Base-by-base conservation (phyloP, 2,888 invertebrate genomes). In the Cyaniris semiargus region DNA sequence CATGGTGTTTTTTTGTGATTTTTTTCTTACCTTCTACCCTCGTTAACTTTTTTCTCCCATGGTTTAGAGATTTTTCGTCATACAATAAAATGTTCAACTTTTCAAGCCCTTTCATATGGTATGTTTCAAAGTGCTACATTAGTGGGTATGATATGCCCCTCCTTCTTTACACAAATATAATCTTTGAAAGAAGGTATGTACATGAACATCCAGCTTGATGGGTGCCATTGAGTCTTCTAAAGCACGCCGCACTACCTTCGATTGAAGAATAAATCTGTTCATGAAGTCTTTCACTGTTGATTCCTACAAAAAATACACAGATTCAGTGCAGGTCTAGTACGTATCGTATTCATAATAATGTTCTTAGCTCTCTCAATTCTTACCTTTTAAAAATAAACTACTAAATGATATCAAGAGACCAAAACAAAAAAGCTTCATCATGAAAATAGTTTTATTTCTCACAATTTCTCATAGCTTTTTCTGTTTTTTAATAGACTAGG, bases 181-280 rank as follows among this genome's bases (percentile, higher is more conserved):
- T n/a, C n/a, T n/a, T n/a, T n/a, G n/a, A n/a, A n/a, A n/a, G n/a
- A n/a, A n/a, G n/a, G n/a, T 27, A 76, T 71, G 38, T 95, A 98
- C 98, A 98, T 76, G 97, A 96, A 90, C 99, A 99, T 79, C 99
- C 99, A 82, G 97, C 96, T 92, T 99, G 98, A 92, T 98, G 98
- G 15, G 99, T 99, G 78, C 97, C 98, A 95, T 99, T 99, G 80
- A 99, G 92, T 80, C 98, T 95, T 80, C 98, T 95, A 87, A 98
- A 98, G 93, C 99, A 99, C 76, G 96, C 96, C 78, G 95, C 94
- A 72, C 95, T 95, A 74, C 96, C 97, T 82, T 95, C 94, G 77
- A 98, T 95, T 15, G 95, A 90, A 82, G 96, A 95, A 85, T 98
- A 98, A 94, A 98, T 97, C 91, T 96, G 96, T 85, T 97, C 96